Evolutionary conservation across 2,888 invertebrate species (phyloP).

Genomic region (Druceiella hillmani): DNA sequence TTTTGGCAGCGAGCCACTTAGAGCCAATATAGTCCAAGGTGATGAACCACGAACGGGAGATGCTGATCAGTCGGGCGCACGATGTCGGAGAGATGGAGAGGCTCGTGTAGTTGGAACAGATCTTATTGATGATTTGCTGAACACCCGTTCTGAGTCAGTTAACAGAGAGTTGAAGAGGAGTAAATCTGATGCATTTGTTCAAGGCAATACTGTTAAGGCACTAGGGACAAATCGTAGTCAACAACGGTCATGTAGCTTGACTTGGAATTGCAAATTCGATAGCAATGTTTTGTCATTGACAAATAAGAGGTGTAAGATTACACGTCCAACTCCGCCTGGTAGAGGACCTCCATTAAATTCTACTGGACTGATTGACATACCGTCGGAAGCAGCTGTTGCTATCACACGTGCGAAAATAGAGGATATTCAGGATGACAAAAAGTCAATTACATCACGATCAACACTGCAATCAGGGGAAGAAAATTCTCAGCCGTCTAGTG

Average conservation of each 20-base stretch:
- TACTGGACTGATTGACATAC: too few species aligned
- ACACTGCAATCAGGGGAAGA: too few species aligned
- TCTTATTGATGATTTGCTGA: slow-evolving; percentile 53
- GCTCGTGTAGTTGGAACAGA: too few species aligned
- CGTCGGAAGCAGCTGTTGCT: too few species aligned
- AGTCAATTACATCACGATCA: too few species aligned
- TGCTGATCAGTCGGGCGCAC: slow-evolving; percentile 44
- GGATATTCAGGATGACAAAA: too few species aligned
- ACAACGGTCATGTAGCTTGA: slow-evolving; percentile 62
- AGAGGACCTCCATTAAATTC: neutral
- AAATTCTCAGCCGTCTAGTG: too few species aligned
- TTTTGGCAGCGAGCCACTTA: slow-evolving; percentile 40
- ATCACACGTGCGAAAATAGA: too few species aligned
- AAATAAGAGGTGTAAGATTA: slow-evolving; percentile 64
- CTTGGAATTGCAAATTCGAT: slow-evolving; percentile 67
- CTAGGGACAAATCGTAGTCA: slow-evolving; percentile 51
- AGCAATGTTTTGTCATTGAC: slow-evolving; percentile 52
- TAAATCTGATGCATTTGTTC: slow-evolving; percentile 59
- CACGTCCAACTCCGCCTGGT: slow-evolving; percentile 23
- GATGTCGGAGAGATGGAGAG: too few species aligned
- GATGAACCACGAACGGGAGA: slow-evolving; percentile 38
- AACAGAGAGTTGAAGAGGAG: slow-evolving; percentile 57
- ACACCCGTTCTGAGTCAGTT: slow-evolving; percentile 44
- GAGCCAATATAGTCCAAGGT: slow-evolving; percentile 40
- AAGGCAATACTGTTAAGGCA: slow-evolving; percentile 45